phyloP scores from a whole-genome alignment of 2,113 vertebrate genomes.

The Mionectes macconnelli region DNA sequence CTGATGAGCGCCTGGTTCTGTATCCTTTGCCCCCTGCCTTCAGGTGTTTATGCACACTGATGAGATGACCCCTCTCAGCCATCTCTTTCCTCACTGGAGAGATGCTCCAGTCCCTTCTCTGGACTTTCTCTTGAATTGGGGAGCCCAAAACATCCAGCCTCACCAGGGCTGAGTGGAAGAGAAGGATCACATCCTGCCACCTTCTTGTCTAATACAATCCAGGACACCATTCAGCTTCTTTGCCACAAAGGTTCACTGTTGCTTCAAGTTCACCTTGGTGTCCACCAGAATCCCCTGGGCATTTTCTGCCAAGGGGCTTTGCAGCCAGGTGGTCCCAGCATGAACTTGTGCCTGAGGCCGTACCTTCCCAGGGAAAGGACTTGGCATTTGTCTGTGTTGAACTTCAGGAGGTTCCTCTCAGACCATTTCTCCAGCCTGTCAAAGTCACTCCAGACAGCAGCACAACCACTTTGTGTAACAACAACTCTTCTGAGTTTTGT shows the following conservation, averaged over 20 bases:
- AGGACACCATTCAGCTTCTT: background rate
- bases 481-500: background rate
- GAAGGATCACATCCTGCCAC: background rate
- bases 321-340: rapidly evolving
- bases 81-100: background rate
- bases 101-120: background rate
- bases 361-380: background rate
- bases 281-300: background rate
- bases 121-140: background rate
- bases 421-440: background rate
- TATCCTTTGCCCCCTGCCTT: background rate
- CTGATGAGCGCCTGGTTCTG: background rate
- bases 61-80: background rate
- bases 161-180: background rate
- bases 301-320: background rate
- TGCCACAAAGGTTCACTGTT: background rate
- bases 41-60: background rate
- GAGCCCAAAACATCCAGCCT: background rate
- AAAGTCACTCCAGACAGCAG: background rate
- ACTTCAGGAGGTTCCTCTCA: background rate
- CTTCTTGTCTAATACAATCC: background rate
- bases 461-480: background rate
- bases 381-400: background rate
- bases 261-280: background rate
- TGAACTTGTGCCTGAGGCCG: background rate